These are phyloP conservation scores for Antitype chi DNA, from an alignment of 2,888 invertebrate species.

Conservation along the genomic window DNA sequence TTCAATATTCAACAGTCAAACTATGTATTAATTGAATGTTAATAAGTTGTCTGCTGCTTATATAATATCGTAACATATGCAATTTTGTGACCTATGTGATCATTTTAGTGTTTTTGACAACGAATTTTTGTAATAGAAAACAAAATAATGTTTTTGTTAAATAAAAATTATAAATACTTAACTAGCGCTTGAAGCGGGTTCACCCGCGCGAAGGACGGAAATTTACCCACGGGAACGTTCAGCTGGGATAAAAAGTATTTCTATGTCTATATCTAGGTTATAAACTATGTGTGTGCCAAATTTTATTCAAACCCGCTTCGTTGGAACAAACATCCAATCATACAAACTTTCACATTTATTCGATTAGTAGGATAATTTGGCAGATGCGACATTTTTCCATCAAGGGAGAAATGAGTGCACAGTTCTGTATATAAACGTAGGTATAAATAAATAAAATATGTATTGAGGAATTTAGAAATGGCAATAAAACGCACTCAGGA, in stretches of 20 bases:
- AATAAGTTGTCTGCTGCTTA: conserved; percentile 40
- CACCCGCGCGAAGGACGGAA: too few species aligned
- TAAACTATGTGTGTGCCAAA: too few species aligned
- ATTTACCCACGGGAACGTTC: too few species aligned
- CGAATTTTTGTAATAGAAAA: background rate
- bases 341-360: too few species aligned
- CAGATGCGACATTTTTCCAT: background rate
- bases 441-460: conserved; percentile 50
- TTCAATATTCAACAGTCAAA: conserved; percentile 41
- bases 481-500: conserved; percentile 86
- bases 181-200: too few species aligned
- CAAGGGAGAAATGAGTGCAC: background rate
- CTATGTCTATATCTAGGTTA: too few species aligned
- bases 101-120: background rate
- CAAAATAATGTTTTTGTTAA: background rate
- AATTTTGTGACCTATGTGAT: conserved; percentile 9
- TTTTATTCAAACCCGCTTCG: too few species aligned
- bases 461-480: conserved; percentile 76
- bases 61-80: background rate
- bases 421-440: background rate
- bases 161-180: background rate
- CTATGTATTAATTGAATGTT: conserved; percentile 42
- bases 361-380: background rate
- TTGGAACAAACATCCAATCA: too few species aligned
- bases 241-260: too few species aligned